These are phyloP conservation scores for Ephialtes manifestator DNA, from an alignment of 2,888 invertebrate genomes.

Conservation along the genomic window DNA sequence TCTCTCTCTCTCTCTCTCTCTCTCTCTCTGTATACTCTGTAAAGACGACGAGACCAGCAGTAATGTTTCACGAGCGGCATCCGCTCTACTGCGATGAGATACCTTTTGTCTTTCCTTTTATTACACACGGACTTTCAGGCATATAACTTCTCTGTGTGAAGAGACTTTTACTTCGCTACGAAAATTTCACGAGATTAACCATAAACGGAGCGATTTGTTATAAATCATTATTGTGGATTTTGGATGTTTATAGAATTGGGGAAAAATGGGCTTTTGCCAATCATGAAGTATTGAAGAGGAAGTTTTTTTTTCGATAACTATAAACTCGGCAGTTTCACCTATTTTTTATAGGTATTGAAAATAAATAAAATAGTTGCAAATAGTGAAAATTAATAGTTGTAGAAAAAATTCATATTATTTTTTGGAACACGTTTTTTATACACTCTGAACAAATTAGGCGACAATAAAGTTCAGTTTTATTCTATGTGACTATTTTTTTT, in stretches of 20 bases:
- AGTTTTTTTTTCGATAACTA: too few species aligned
- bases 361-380: too few species aligned
- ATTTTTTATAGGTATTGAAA: too few species aligned
- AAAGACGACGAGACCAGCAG: constrained; percentile 29
- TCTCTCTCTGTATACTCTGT: background rate
- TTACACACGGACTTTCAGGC: background rate
- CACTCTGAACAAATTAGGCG: too few species aligned
- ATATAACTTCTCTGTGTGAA: background rate
- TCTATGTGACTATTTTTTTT: too few species aligned
- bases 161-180: background rate
- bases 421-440: too few species aligned
- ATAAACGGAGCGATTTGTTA: background rate
- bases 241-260: background rate
- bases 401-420: too few species aligned
- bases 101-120: constrained; percentile 46
- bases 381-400: too few species aligned
- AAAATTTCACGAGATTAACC: background rate
- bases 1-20: too few species aligned
- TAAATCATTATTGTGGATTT: background rate
- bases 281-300: too few species aligned
- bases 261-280: background rate
- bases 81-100: constrained; percentile 30
- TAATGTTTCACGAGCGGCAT: constrained; percentile 24
- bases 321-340: too few species aligned
- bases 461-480: too few species aligned